These are phyloP conservation scores for Pelobates fuscus DNA, from an alignment of 2,113 vertebrate genomes.

Conservation along the genomic window DNA sequence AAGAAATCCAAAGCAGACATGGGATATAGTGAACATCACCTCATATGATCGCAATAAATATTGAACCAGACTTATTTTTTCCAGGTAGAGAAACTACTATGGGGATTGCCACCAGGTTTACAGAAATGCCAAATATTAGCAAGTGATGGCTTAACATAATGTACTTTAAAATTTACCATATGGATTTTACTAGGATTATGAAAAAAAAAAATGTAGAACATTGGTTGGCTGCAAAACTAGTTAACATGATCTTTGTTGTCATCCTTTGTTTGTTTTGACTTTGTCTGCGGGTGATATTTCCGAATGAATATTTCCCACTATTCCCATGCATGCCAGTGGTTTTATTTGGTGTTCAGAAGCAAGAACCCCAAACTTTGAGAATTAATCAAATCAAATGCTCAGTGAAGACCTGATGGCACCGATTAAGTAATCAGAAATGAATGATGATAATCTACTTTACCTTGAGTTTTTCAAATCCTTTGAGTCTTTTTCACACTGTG, in stretches of 20 bases:
- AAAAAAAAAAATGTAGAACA: neutral
- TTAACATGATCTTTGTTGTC: neutral
- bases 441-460: conserved; percentile 62
- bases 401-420: conserved; percentile 53
- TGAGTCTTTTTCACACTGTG: conserved; percentile 52
- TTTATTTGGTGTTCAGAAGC: conserved; percentile 57
- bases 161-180: no score
- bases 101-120: no score
- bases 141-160: no score
- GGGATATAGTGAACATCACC: no score
- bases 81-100: no score
- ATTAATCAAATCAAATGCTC: conserved; percentile 60
- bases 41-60: no score
- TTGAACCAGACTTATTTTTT: no score
- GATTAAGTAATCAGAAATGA: conserved; percentile 58
- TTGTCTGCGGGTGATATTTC: conserved; percentile 54
- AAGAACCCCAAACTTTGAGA: conserved; percentile 54
- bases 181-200: neutral
- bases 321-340: conserved; percentile 55
- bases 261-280: conserved; percentile 41
- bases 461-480: conserved; percentile 55
- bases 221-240: conserved; percentile 5
- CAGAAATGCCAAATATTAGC: no score
- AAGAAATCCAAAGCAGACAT: no score
- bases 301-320: conserved; percentile 22